A percentile compares a stretch with the other conserved stretches of the same genome.
Evolutionary conservation across 2,888 invertebrate species (phyloP).

Genomic region (Eupithecia vulgata): DNA sequence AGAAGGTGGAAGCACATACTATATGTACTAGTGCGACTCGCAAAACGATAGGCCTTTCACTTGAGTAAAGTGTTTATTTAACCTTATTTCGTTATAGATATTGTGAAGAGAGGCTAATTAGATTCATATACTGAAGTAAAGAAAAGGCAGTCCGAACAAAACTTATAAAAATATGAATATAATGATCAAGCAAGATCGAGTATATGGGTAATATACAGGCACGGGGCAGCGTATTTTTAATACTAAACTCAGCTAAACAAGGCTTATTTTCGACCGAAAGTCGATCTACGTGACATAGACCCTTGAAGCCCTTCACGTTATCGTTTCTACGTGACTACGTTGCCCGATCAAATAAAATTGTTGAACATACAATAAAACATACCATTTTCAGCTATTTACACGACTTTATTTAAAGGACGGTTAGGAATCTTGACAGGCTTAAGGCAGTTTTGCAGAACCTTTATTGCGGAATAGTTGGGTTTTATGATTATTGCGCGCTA

Average conservation of each 20-base stretch:
- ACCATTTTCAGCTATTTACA: constrained; percentile 39
- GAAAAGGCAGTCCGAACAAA: neutral
- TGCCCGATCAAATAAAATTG: constrained; percentile 53
- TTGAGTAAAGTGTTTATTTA: neutral
- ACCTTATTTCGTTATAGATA: neutral
- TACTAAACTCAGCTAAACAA: constrained; percentile 1
- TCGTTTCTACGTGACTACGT: constrained; percentile 60
- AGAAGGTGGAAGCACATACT: constrained; percentile 41
- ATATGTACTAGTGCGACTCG: neutral
- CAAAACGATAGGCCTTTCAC: constrained; percentile 8
- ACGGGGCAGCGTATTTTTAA: neutral
- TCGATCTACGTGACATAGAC: constrained; percentile 9
- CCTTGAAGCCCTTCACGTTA: constrained; percentile 51
- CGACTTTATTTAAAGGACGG: constrained; percentile 34
- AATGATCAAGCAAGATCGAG: neutral
- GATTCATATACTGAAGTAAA: neutral
- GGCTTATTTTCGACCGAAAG: neutral
- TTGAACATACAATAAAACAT: constrained; percentile 50
- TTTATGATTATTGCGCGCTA: neutral
- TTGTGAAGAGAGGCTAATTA: neutral
- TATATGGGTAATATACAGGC: neutral
- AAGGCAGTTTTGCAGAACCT: constrained; percentile 2
- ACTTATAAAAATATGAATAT: neutral
- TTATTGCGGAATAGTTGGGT: neutral
- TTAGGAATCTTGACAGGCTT: constrained; percentile 16